Evolutionary conservation across 2,113 vertebrate species (phyloP).

Genomic region (Pseudois nayaur): DNA sequence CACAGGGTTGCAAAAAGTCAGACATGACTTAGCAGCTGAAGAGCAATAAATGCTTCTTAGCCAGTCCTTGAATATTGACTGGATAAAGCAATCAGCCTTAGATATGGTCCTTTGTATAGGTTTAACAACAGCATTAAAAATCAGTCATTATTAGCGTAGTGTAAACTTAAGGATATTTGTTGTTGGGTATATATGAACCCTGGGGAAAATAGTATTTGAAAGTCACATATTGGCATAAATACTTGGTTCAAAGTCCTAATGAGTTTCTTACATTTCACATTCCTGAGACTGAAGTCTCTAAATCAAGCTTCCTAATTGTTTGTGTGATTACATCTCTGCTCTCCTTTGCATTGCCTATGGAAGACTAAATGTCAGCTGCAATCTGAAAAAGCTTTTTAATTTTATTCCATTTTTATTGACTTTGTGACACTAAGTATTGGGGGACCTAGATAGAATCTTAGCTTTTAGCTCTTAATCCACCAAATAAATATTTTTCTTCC

Average conservation of each 20-base stretch:
- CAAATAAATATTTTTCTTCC: neutral
- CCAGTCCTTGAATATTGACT: neutral
- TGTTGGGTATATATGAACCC: neutral
- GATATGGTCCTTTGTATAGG: neutral
- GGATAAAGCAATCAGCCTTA: neutral
- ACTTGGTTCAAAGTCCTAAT: neutral
- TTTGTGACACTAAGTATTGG: neutral
- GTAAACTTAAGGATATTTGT: neutral
- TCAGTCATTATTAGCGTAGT: neutral
- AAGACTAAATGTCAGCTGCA: slow-evolving; percentile 36
- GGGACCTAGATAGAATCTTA: slow-evolving; percentile 23
- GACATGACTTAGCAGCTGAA: neutral
- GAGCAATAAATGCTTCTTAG: neutral
- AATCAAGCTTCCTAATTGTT: slow-evolving; percentile 49
- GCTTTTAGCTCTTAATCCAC: slow-evolving; percentile 19
- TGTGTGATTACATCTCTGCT: slow-evolving; percentile 31
- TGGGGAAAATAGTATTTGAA: neutral
- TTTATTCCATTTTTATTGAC: slow-evolving; percentile 14
- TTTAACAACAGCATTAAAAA: neutral
- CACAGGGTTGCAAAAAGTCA: neutral
- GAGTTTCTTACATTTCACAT: slow-evolving; percentile 53
- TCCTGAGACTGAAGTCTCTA: slow-evolving; percentile 50
- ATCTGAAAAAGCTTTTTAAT: slow-evolving; percentile 48
- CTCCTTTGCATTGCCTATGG: slow-evolving; percentile 23
- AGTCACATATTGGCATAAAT: neutral